Evolutionary conservation across 2,113 vertebrate genomes (phyloP), one percentile per base, ranked within the genome.

Genomic region (Candoia aspera): DNA sequence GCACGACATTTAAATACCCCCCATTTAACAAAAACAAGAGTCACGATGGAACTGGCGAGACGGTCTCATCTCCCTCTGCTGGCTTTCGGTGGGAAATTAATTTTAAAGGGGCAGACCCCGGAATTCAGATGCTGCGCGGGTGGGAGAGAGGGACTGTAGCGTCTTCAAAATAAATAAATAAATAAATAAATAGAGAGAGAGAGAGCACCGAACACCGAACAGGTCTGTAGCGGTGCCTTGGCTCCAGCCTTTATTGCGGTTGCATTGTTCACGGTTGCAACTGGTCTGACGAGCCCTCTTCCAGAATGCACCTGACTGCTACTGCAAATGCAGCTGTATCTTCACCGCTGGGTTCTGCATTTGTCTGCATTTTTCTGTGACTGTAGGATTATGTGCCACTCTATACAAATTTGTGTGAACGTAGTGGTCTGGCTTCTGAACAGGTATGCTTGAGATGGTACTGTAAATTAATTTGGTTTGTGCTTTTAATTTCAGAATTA

Each of bases 1-100:
- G 97, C 96, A 96, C 97, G 98, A 94, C 96, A 97, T 98, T 98
- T 98, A 98, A 98, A 98, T 98, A 94, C 97, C 96, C 97, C 97
- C 96, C 96, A 92, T 97, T 97, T 95, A 95, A 97, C 97, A 96
- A 97, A 97, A 97, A 97, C 96, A 93, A 87, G 95, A 89, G 91
- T 8, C 87, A 55, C 57, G 95, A 94, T 59, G 94, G 87, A 68
- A 94, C 95, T 93, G 94, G 96, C 96, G 92, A 94, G 97, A 90
- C 96, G 73, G 93, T 92, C 90, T 92, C n/a, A 92, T 96, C 97
- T 97, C 98, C 98, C 97, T 96, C 98, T 97, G 93, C 97, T 93
- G 97, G 97, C 49, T 85, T 90, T 53, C 94, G 29, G 46, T 90
- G 93, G 95, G 91, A 97, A 95, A 93, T 87, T 94, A 87, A 59